These are phyloP conservation scores for Alfaro cultratus DNA, from an alignment of 2,797 vertebrate genomes.

Conservation along the genomic window DNA sequence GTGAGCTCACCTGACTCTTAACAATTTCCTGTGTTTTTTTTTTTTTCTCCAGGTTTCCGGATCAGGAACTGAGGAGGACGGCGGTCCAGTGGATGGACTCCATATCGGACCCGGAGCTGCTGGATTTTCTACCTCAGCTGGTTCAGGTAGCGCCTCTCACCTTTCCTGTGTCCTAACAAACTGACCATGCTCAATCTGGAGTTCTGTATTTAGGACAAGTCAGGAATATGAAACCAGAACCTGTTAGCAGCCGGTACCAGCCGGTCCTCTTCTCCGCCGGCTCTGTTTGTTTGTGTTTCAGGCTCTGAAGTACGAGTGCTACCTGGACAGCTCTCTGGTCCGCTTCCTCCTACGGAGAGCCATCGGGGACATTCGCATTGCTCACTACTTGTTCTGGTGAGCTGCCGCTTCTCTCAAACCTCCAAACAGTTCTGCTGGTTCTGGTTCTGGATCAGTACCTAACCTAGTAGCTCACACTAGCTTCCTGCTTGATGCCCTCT, in stretches of 20 bases:
- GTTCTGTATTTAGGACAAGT: background rate
- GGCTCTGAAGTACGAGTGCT: slow-evolving; percentile 97
- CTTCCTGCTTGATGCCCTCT: background rate
- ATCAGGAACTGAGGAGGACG: slow-evolving; percentile 93
- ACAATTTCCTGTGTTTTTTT: slow-evolving; percentile 3
- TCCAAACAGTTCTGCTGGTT: background rate
- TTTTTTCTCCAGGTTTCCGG: slow-evolving; percentile 85
- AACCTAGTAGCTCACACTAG: background rate
- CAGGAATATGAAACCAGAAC: background rate
- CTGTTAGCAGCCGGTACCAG: background rate
- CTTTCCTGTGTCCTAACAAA: background rate
- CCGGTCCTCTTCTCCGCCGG: background rate
- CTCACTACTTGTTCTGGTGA: slow-evolving; percentile 97
- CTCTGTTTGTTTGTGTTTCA: slow-evolving; percentile 49
- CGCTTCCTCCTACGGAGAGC: slow-evolving; percentile 93
- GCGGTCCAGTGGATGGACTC: slow-evolving; percentile 96
- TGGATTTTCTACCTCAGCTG: slow-evolving; percentile 96
- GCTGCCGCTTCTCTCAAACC: background rate
- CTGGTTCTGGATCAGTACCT: background rate
- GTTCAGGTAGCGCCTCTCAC: slow-evolving; percentile 84
- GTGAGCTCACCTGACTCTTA: background rate
- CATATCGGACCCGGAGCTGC: slow-evolving; percentile 90
- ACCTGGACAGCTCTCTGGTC: slow-evolving; percentile 95
- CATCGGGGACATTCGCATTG: slow-evolving; percentile 89
- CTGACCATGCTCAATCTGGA: background rate